Evolutionary conservation across 2,113 vertebrate genomes (phyloP).

Genomic region (Peucedramus taeniatus): DNA sequence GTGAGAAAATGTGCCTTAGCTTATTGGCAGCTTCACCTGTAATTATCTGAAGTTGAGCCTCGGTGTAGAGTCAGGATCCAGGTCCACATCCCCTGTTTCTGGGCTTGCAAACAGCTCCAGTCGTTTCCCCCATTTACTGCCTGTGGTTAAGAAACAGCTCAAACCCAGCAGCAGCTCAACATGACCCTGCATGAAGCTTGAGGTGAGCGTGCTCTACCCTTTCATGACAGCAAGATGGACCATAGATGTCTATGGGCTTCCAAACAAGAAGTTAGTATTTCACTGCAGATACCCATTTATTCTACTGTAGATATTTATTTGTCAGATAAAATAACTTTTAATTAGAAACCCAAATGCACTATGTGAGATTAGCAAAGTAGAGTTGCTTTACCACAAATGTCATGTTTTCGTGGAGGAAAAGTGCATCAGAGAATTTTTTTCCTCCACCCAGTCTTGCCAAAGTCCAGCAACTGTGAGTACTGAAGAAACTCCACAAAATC

Average conservation of each 20-base stretch:
- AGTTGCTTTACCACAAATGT: neutral
- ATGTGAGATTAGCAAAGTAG: neutral
- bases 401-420: neutral
- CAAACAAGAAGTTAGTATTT: neutral
- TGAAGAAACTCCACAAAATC: neutral
- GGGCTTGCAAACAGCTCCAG: neutral
- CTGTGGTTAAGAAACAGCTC: neutral
- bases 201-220: neutral
- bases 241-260: fast-evolving
- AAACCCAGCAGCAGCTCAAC: neutral
- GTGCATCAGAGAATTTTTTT: neutral
- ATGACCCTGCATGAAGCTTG: fast-evolving
- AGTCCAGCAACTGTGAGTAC: neutral
- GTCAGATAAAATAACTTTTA: neutral
- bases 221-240: neutral
- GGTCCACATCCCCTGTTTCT: neutral
- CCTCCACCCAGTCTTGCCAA: neutral
- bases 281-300: neutral
- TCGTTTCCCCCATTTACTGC: neutral
- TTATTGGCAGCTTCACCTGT: slow-evolving; percentile 16
- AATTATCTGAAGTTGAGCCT: neutral
- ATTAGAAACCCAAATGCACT: neutral
- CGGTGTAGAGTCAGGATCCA: neutral
- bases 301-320: neutral
- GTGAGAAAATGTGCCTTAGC: neutral